These are phyloP conservation scores for Amblyjoppa proteus DNA, from an alignment of 2,888 invertebrate genomes.

Conservation along the genomic window DNA sequence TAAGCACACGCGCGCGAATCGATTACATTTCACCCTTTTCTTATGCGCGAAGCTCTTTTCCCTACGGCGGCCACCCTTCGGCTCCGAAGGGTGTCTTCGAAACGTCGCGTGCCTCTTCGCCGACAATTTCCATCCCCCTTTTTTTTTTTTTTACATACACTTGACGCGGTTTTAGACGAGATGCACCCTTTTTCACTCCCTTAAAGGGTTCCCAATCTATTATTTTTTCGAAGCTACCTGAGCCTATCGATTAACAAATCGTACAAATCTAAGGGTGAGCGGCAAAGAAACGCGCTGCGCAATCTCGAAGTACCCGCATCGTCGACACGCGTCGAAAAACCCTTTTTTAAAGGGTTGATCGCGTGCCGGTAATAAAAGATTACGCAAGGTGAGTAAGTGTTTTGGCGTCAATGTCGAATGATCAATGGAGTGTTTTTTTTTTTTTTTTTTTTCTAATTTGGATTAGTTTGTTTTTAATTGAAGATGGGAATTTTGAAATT, in stretches of 20 bases:
- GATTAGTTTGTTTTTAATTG: not conserved
- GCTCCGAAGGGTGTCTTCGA: constrained; percentile 65
- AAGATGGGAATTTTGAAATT: too few relatives aligned
- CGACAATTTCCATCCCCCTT: constrained; percentile 32
- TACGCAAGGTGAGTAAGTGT: not conserved
- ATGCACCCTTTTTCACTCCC: not conserved
- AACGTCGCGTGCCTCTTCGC: constrained; percentile 76
- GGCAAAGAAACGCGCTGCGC: constrained; percentile 16
- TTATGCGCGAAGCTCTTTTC: constrained; percentile 62
- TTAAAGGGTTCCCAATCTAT: not conserved
- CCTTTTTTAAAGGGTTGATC: not conserved
- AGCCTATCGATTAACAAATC: constrained; percentile 20
- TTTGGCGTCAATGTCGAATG: not conserved
- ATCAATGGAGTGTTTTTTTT: not conserved
- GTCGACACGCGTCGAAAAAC: not conserved
- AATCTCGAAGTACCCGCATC: not conserved
- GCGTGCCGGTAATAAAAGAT: not conserved
- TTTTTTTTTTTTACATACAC: constrained; percentile 53
- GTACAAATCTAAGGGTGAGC: not conserved
- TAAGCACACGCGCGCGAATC: constrained; percentile 69
- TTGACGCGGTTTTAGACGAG: constrained; percentile 27
- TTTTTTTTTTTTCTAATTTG: not conserved
- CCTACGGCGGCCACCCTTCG: constrained; percentile 67
- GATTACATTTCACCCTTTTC: constrained; percentile 79
- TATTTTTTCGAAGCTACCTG: constrained; percentile 23